These are phyloP conservation scores for Sarotherodon lohbergeri DNA, from an alignment of 2,113 vertebrate genomes.

Conservation along the genomic window DNA sequence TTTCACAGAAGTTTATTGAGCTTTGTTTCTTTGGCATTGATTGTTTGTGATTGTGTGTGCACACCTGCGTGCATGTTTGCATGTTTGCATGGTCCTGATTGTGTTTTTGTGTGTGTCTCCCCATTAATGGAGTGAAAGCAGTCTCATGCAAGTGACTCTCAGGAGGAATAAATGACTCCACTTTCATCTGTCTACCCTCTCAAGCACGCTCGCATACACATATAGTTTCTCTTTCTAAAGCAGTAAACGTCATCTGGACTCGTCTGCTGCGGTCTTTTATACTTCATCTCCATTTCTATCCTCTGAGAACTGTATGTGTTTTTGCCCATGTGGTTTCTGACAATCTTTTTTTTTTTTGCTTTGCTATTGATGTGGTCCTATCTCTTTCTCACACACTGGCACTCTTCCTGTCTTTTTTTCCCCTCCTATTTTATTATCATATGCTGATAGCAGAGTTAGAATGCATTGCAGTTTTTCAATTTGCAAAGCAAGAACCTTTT, in stretches of 20 bases:
- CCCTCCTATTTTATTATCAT: constrained; percentile 12
- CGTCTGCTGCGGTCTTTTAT: not conserved
- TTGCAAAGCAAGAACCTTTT: not conserved
- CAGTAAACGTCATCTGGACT: not conserved
- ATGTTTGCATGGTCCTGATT: constrained; percentile 1
- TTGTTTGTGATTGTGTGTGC: constrained; percentile 7
- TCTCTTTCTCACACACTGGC: not conserved
- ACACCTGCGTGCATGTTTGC: not conserved
- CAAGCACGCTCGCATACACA: not conserved
- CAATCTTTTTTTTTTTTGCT: not conserved
- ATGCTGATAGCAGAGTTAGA: constrained; percentile 29
- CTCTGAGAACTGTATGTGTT: not conserved
- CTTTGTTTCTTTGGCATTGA: constrained; percentile 8
- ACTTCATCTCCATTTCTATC: constrained; percentile 6
- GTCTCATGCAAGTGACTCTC: constrained; percentile 9
- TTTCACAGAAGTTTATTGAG: constrained; percentile 35
- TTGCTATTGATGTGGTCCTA: constrained; percentile 15
- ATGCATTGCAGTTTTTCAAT: constrained; percentile 41
- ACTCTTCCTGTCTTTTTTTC: not conserved
- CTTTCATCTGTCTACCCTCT: constrained; percentile 20
- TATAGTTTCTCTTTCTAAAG: not conserved
- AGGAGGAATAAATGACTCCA: not conserved
- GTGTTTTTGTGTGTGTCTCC: not conserved
- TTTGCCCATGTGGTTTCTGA: not conserved
- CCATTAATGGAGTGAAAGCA: not conserved